A percentile compares a stretch with the other conserved stretches of the same genome.
phyloP scores from a whole-genome alignment of 1,140 invertebrate species.

The Ceratina australensis region DNA sequence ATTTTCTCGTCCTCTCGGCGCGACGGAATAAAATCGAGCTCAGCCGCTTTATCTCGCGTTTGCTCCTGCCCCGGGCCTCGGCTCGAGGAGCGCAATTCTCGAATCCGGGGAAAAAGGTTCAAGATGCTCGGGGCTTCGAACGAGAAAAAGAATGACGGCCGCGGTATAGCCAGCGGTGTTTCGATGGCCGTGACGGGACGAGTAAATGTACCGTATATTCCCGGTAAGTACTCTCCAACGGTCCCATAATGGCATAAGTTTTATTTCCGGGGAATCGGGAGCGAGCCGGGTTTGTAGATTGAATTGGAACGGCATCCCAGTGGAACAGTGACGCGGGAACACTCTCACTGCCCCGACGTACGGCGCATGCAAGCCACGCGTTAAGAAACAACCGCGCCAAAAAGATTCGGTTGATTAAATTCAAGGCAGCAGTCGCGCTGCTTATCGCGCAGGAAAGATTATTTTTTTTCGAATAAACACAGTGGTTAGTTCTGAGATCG shows the following conservation, averaged over 20 bases:
- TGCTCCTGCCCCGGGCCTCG: neutral
- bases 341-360: neutral
- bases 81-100: conserved; percentile 10
- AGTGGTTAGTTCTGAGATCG: neutral
- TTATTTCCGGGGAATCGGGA: neutral
- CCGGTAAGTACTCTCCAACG: conserved; percentile 1
- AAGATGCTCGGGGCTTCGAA: neutral
- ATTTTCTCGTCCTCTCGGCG: conserved; percentile 6
- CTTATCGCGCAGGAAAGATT: conserved; percentile 19
- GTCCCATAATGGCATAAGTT: conserved; percentile 10
- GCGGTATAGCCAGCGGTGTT: conserved; percentile 10
- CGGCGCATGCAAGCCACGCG: neutral
- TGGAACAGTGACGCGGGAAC: neutral
- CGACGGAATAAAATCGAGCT: neutral
- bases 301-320: conserved; percentile 16
- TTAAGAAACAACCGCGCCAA: neutral
- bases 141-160: neutral
- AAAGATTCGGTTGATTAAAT: neutral
- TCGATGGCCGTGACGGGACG: conserved; percentile 16
- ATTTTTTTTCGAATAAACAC: conserved; percentile 20
- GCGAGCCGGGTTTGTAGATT: conserved; percentile 2
- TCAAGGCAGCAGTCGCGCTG: neutral
- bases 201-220: conserved; percentile 29
- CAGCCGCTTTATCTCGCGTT: neutral
- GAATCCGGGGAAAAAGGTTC: neutral